Conservation (phyloP, 92 coral and sea anemone species). For the Actinernus sp. region DNA sequence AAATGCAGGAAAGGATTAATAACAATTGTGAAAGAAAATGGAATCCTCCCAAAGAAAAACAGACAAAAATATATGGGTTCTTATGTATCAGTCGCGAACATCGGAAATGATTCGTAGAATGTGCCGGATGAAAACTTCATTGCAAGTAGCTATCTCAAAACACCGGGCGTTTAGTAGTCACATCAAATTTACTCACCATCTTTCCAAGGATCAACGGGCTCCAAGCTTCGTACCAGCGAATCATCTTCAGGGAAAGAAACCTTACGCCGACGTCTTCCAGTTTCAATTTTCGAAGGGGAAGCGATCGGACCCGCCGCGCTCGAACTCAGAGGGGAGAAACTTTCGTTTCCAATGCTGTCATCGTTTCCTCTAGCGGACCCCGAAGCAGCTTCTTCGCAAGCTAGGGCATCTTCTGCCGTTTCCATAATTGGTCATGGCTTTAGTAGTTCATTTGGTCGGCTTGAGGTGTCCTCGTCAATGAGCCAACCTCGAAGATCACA, state of each 20-base stretch:
- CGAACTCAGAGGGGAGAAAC: background rate
- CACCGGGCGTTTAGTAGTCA: background rate
- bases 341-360: constrained; percentile 1
- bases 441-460: too few relatives aligned
- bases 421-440: constrained; percentile 91
- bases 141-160: background rate
- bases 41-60: too few relatives aligned
- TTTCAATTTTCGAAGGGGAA: background rate
- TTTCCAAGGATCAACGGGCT: constrained; percentile 96
- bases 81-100: too few relatives aligned
- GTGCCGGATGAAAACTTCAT: background rate
- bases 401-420: constrained; percentile 91
- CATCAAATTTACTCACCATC: constrained; percentile 93
- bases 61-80: too few relatives aligned
- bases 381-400: constrained; percentile 53
- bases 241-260: constrained; percentile 96
- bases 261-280: constrained; percentile 61
- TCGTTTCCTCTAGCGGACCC: constrained; percentile 3
- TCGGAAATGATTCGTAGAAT: too few relatives aligned
- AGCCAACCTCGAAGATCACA: background rate
- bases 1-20: too few relatives aligned
- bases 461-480: too few relatives aligned
- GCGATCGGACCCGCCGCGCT: background rate
- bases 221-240: constrained; percentile 73
- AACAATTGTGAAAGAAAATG: too few relatives aligned